A percentile compares a stretch with the other conserved stretches of the same genome.
Evolutionary conservation across 2,888 invertebrate species (phyloP).

Genomic region (Cerastis rubricosa): DNA sequence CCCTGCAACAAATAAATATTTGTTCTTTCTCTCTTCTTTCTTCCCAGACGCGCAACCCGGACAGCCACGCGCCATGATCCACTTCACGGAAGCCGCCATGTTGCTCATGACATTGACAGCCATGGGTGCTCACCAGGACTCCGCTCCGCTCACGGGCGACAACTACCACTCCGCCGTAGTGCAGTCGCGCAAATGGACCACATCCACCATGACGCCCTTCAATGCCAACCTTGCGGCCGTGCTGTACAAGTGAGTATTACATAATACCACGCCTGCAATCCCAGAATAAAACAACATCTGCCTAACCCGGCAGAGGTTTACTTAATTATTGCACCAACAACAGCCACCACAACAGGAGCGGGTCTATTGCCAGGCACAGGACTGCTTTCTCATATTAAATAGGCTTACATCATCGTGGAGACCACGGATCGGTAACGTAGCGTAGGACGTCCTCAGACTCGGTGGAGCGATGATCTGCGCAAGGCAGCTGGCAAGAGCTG

Average conservation of each 20-base stretch:
- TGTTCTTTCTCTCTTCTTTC: neutral
- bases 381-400: too few relatives aligned
- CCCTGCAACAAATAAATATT: too few relatives aligned
- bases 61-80: constrained; percentile 92
- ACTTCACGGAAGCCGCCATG: constrained; percentile 92
- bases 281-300: too few relatives aligned
- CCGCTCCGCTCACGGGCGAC: constrained; percentile 91
- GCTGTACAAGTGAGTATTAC: constrained; percentile 92
- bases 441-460: too few relatives aligned
- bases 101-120: constrained; percentile 92
- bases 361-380: neutral
- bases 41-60: constrained; percentile 76
- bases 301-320: too few relatives aligned
- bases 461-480: too few relatives aligned
- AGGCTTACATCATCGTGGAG: too few relatives aligned
- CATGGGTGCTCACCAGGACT: constrained; percentile 92
- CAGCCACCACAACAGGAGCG: neutral
- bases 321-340: neutral
- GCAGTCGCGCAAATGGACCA: constrained; percentile 92
- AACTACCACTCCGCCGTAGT: constrained; percentile 90
- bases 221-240: constrained; percentile 94
- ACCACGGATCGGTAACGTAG: too few relatives aligned
- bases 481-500: too few relatives aligned
- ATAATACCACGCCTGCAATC: neutral
- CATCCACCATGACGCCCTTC: constrained; percentile 93